A percentile compares a stretch with the other conserved stretches of the same genome.
Conservation (phyloP, 2,113 vertebrate genomes). For the Brevimyrus niger region DNA sequence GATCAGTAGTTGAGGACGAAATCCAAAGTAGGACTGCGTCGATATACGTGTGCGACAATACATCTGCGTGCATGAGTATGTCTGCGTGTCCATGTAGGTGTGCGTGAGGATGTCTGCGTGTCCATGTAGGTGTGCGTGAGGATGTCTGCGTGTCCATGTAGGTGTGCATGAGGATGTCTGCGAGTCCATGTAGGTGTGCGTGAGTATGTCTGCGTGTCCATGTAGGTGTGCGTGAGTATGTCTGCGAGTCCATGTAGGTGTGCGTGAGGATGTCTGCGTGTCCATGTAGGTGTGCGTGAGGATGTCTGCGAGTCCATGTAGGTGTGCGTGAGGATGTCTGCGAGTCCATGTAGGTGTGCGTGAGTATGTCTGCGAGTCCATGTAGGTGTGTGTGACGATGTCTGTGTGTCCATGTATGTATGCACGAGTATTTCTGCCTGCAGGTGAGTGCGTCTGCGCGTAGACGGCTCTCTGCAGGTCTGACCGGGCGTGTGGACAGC, state of each 20-base stretch:
- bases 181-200: too few relatives aligned
- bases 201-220: background rate
- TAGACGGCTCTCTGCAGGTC: conserved; percentile 30
- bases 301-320: background rate
- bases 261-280: too few relatives aligned
- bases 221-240: background rate
- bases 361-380: conserved; percentile 13
- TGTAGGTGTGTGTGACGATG: too few relatives aligned
- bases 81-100: background rate
- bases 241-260: conserved; percentile 16
- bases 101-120: background rate
- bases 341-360: background rate
- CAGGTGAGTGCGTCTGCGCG: background rate
- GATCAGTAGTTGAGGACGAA: background rate
- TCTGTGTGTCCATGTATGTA: too few relatives aligned
- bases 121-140: background rate
- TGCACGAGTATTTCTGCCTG: background rate
- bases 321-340: background rate
- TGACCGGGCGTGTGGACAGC: conserved; percentile 90
- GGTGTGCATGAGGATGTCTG: too few relatives aligned
- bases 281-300: background rate
- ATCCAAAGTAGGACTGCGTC: background rate
- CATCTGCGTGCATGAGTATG: background rate
- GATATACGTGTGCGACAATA: background rate
- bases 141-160: conserved; percentile 16